Conservation (phyloP, 1,140 invertebrate species). For the Diabrotica virgifera region DNA sequence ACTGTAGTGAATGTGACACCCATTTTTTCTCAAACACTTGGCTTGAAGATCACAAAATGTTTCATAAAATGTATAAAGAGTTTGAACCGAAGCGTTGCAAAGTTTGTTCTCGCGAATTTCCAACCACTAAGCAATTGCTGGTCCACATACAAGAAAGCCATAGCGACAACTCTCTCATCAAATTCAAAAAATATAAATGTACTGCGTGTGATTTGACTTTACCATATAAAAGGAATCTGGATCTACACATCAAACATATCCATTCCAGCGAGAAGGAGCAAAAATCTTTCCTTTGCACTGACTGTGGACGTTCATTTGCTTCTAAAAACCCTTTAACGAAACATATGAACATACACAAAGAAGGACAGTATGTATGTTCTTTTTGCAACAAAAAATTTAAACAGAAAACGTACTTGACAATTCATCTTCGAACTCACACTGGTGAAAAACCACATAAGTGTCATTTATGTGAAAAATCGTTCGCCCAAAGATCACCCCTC, state of each 20-base stretch:
- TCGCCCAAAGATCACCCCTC: background rate
- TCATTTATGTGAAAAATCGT: constrained; percentile 14
- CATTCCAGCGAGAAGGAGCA: background rate
- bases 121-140: background rate
- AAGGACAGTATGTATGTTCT: too few relatives aligned
- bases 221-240: background rate
- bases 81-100: too few relatives aligned
- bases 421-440: constrained; percentile 25
- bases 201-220: background rate
- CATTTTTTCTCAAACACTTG: background rate
- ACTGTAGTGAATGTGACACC: background rate
- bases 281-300: background rate
- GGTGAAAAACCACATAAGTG: constrained; percentile 33
- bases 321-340: too few relatives aligned
- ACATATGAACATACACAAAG: too few relatives aligned
- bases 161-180: background rate
- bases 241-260: background rate
- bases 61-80: background rate
- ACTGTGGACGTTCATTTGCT: too few relatives aligned
- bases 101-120: background rate
- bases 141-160: background rate
- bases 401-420: background rate
- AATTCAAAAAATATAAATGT: background rate
- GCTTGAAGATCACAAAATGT: background rate
- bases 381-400: background rate